Conservation (phyloP, 2,797 vertebrate genomes). For the Sebastes hubbsi region DNA sequence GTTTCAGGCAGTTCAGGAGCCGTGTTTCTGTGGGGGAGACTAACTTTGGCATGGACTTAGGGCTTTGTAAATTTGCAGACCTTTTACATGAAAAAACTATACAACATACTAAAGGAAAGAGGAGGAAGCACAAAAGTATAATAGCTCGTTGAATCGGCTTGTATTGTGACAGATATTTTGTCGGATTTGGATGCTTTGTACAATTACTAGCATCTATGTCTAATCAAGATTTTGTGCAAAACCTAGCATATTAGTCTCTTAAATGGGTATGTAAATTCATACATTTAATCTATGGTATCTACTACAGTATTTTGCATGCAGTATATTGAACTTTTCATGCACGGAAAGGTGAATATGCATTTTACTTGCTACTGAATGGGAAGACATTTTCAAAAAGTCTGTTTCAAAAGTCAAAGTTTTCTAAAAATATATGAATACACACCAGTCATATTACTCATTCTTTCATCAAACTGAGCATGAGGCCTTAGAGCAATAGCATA, state of each 20-base stretch:
- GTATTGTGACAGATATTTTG: neutral
- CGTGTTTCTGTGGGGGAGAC: too few species aligned
- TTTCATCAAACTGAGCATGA: neutral
- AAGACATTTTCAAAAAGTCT: neutral
- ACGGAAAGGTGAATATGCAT: neutral
- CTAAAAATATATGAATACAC: neutral
- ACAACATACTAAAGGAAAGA: too few species aligned
- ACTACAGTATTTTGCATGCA: neutral
- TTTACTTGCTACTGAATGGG: neutral
- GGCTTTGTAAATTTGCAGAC: too few species aligned
- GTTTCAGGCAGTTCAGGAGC: too few species aligned
- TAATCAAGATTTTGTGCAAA: neutral
- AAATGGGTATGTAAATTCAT: neutral
- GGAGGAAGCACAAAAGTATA: too few species aligned
- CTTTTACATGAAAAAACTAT: too few species aligned
- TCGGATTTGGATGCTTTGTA: neutral
- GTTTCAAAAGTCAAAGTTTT: neutral
- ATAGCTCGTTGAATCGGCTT: too few species aligned
- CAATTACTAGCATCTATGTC: neutral
- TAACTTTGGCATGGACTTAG: too few species aligned
- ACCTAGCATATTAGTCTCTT: neutral
- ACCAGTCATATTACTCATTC: neutral
- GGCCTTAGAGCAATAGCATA: neutral
- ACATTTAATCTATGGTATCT: neutral
- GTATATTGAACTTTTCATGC: neutral